Conservation (phyloP, 2,113 vertebrate genomes). For the Alouatta palliata region DNA sequence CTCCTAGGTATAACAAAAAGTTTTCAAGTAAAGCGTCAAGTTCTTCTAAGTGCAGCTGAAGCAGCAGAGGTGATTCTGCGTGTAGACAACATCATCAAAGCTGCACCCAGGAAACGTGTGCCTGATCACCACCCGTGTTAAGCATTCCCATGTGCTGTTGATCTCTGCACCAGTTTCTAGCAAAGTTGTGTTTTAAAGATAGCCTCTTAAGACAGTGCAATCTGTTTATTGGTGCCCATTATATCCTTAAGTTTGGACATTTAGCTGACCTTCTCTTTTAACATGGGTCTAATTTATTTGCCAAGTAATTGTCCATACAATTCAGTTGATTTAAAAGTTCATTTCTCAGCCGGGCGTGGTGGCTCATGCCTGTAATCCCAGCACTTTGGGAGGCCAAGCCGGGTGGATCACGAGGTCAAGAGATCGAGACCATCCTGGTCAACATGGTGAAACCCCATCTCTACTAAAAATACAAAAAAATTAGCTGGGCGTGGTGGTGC, state of each 20-base stretch:
- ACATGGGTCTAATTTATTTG: conserved; percentile 78
- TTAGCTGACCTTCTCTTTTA: conserved; percentile 71
- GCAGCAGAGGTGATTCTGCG: conserved; percentile 98
- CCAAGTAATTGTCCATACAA: conserved; percentile 63
- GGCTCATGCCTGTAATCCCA: too few species aligned
- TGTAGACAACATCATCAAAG: conserved; percentile 98
- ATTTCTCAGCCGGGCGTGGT: too few species aligned
- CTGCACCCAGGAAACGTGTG: conserved; percentile 96
- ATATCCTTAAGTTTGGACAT: conserved; percentile 53
- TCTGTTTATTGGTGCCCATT: conserved; percentile 53
- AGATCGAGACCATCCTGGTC: too few species aligned
- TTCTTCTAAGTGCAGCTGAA: conserved; percentile 96
- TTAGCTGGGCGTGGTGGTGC: too few species aligned
- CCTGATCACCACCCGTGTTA: conserved; percentile 98
- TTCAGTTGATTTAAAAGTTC: conserved; percentile 61
- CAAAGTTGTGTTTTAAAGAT: conserved; percentile 61
- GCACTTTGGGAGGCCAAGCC: too few species aligned
- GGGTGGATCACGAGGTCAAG: too few species aligned
- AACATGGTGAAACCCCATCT: too few species aligned
- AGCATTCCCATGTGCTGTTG: conserved; percentile 64
- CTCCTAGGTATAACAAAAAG: conserved; percentile 94
- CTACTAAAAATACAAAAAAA: too few species aligned
- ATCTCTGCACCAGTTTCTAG: conserved; percentile 79
- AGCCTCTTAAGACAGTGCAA: conserved; percentile 69
- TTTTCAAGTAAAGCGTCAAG: conserved; percentile 98